phyloP scores from a whole-genome alignment of 2,113 vertebrate genomes.

The Megaleporinus macrocephalus region DNA sequence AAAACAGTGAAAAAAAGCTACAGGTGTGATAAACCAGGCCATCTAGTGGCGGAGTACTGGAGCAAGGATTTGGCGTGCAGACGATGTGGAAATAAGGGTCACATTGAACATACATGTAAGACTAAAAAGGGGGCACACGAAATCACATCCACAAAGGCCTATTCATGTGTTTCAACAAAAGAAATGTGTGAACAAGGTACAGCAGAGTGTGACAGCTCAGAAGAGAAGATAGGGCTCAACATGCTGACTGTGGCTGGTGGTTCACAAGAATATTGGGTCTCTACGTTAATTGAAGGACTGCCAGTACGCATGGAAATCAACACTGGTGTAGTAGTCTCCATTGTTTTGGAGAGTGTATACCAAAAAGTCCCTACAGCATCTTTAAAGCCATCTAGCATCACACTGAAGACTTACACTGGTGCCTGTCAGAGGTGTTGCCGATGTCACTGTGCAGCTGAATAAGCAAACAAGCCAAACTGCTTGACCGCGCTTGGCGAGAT shows the following conservation, averaged over 20 bases:
- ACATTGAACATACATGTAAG: slow-evolving; percentile 41
- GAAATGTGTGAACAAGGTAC: slow-evolving; percentile 30
- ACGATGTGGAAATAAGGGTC: slow-evolving; percentile 36
- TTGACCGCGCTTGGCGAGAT: slow-evolving; percentile 27
- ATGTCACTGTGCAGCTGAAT: slow-evolving; percentile 42
- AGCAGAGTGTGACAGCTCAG: slow-evolving; percentile 20
- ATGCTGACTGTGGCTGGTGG: slow-evolving; percentile 25
- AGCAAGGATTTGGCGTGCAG: slow-evolving; percentile 35
- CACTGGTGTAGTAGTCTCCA: slow-evolving; percentile 7
- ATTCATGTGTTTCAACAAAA: slow-evolving; percentile 1
- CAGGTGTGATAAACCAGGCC: too few relatives aligned
- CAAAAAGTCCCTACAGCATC: slow-evolving; percentile 20
- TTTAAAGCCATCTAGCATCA: slow-evolving; percentile 19
- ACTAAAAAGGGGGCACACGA: slow-evolving; percentile 17
- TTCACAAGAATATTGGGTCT: slow-evolving; percentile 28
- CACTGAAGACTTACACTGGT: slow-evolving; percentile 27
- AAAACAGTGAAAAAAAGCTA: too few relatives aligned
- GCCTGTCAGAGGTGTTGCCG: slow-evolving; percentile 15
- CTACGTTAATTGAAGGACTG: slow-evolving; percentile 15
- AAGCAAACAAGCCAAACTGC: slow-evolving; percentile 15
- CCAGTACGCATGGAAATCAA: slow-evolving; percentile 38
- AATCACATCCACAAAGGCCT: slow-evolving; percentile 12
- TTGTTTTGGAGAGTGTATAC: slow-evolving; percentile 28
- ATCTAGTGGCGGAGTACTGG: slow-evolving; percentile 29
- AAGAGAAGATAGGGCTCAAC: slow-evolving; percentile 4